Evolutionary conservation across 2,888 invertebrate species (phyloP).

Genomic region (Calameuta filiformis): DNA sequence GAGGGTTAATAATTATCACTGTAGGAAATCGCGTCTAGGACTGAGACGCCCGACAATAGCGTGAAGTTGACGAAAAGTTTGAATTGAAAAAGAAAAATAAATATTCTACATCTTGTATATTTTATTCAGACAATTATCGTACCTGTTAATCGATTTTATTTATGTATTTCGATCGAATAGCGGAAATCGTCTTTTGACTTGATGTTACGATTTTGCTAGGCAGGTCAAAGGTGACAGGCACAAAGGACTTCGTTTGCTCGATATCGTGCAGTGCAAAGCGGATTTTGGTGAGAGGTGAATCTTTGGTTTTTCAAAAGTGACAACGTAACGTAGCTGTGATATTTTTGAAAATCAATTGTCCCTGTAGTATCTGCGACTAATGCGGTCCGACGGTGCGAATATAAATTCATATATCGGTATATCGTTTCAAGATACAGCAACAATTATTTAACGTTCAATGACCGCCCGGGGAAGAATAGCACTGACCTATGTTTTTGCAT

Average conservation of each 20-base stretch:
- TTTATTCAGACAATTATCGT: not conserved
- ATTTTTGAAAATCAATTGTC: not conserved
- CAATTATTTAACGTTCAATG: constrained; percentile 4
- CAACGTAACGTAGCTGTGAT: not conserved
- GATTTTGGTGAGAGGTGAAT: not conserved
- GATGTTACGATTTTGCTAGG: not conserved
- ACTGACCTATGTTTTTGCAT: constrained; percentile 42
- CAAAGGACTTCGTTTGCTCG: not conserved
- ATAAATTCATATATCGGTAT: not conserved
- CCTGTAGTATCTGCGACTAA: not conserved
- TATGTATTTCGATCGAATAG: constrained; percentile 27
- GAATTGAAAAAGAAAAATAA: not conserved
- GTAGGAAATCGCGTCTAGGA: not conserved
- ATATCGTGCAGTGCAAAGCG: not conserved
- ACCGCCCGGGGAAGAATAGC: constrained; percentile 46
- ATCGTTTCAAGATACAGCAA: not conserved
- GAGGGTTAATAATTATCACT: not conserved
- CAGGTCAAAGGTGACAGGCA: not conserved
- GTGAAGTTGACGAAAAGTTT: not conserved
- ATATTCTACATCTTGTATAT: not conserved
- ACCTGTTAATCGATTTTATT: not conserved
- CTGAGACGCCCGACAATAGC: not conserved
- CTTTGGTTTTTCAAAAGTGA: not conserved
- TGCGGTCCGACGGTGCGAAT: not conserved
- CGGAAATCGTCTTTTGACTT: constrained; percentile 23